Evolutionary conservation across 2,888 invertebrate species (phyloP).

Genomic region (Eupithecia abbreviata): DNA sequence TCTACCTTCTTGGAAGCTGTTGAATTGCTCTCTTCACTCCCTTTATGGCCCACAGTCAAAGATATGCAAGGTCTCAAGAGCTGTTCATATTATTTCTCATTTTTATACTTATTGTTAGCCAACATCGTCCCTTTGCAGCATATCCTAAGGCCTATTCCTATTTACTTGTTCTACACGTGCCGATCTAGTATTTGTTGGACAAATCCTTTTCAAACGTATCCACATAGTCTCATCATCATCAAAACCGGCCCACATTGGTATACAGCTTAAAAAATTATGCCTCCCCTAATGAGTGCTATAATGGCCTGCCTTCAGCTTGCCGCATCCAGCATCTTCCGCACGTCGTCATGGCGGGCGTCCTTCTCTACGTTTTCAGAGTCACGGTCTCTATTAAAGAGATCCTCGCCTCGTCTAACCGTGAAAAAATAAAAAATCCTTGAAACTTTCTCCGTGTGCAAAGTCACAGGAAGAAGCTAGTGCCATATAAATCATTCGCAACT

Average conservation of each 20-base stretch:
- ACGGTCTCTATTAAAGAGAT: no score
- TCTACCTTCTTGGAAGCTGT: not conserved
- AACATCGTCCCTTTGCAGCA: not conserved
- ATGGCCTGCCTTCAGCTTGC: no score
- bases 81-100: not conserved
- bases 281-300: no score
- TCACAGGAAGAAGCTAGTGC: not conserved
- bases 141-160: not conserved
- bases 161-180: not conserved
- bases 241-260: no score
- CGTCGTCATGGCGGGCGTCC: no score
- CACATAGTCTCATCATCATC: not conserved
- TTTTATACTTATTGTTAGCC: not conserved
- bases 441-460: not conserved
- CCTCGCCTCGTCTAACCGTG: not conserved
- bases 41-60: not conserved
- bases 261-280: no score
- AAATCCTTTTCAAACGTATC: not conserved
- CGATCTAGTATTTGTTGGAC: not conserved
- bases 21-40: not conserved
- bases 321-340: no score
- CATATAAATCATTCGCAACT: slow-evolving; percentile 38
- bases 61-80: not conserved
- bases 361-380: no score
- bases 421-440: not conserved